phyloP scores from a whole-genome alignment of 2,113 vertebrate species.

The Potamarius usumacintae region DNA sequence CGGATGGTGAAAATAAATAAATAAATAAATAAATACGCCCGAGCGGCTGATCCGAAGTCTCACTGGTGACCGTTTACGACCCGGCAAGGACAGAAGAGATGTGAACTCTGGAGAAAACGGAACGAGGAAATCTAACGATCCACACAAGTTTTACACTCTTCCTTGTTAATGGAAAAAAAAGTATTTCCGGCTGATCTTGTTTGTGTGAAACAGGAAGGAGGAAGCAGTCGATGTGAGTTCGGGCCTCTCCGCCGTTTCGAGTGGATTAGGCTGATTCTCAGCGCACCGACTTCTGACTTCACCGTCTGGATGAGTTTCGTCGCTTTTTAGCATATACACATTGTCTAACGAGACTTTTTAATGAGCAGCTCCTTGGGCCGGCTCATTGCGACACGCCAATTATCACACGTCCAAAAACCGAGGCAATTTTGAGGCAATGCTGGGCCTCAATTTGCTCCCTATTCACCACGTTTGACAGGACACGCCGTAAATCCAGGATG shows the following conservation, averaged over 20 bases:
- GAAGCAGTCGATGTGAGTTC: constrained; percentile 51
- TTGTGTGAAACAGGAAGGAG: constrained; percentile 56
- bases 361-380: not conserved
- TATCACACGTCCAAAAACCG: not conserved
- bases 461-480: too few relatives aligned
- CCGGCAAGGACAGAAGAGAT: not conserved
- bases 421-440: not conserved
- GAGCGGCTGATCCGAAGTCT: not conserved
- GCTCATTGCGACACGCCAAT: not conserved
- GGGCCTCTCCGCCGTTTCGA: constrained; percentile 31
- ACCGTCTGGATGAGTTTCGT: not conserved
- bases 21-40: not conserved
- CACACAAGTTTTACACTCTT: constrained; percentile 42
- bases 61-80: not conserved
- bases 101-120: constrained; percentile 14
- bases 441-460: not conserved
- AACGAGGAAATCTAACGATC: constrained; percentile 26
- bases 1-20: not conserved
- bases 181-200: constrained; percentile 56
- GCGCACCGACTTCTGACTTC: not conserved
- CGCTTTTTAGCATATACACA: not conserved
- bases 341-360: not conserved
- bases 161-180: constrained; percentile 52
- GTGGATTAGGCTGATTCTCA: not conserved
- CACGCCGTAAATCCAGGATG: too few relatives aligned